Percentiles rank a stretch among this genome's conserved stretches.
These are phyloP conservation scores for Drosophila littoralis DNA, from an alignment of 1,140 invertebrate species.

Conservation along the genomic window DNA sequence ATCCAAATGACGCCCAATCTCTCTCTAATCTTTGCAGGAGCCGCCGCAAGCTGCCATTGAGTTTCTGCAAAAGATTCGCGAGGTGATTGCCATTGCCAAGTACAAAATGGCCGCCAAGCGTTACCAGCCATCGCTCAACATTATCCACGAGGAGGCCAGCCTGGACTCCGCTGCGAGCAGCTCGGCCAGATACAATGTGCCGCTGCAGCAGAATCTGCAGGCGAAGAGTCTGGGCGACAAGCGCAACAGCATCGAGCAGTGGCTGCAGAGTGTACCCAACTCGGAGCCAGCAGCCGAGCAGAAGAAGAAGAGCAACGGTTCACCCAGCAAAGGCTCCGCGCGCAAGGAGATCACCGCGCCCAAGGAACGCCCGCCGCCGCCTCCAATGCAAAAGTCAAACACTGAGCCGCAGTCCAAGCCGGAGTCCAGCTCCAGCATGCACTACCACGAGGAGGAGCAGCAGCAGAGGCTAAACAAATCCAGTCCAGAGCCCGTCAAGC, in stretches of 20 bases:
- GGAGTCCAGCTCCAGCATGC: constrained; percentile 2
- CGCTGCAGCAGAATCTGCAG: constrained; percentile 71
- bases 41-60: constrained; percentile 94
- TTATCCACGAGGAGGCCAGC: constrained; percentile 92
- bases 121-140: constrained; percentile 90
- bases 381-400: constrained; percentile 37
- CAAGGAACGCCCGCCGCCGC: constrained; percentile 68
- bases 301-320: constrained; percentile 44
- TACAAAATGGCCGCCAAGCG: constrained; percentile 93
- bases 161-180: constrained; percentile 39
- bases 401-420: constrained; percentile 14
- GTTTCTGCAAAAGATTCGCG: constrained; percentile 93
- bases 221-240: constrained; percentile 87
- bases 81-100: constrained; percentile 94
- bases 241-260: constrained; percentile 89
- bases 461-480: constrained; percentile 1
- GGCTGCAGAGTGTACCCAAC: constrained; percentile 90
- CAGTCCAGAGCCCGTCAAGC: constrained; percentile 35
- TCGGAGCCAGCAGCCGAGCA: constrained; percentile 49
- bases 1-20: background rate
- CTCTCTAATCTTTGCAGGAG: constrained; percentile 86
- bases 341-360: constrained; percentile 65
- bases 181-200: constrained; percentile 60
- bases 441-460: too few relatives aligned
- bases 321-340: constrained; percentile 40